Conservation (phyloP, 1,140 invertebrate genomes). For the Drosophila santomea region DNA sequence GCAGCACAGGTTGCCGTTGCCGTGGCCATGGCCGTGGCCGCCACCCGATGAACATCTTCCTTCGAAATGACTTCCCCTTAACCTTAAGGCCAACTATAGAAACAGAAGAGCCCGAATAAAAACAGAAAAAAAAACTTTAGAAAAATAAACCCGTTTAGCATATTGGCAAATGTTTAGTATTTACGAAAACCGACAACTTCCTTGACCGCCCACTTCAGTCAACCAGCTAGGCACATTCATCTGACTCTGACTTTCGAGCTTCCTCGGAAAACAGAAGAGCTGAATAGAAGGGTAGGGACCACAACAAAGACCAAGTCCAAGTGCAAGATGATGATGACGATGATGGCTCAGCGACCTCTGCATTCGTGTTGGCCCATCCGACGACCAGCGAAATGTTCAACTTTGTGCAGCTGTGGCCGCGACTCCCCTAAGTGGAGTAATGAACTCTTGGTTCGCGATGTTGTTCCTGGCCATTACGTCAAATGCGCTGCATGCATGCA, state of each 20-base stretch:
- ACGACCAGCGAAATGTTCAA: constrained; percentile 51
- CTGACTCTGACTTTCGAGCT: constrained; percentile 26
- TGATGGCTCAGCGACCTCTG: constrained; percentile 74
- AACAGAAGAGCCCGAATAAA: constrained; percentile 54
- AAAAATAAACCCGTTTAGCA: constrained; percentile 74
- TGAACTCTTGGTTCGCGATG: constrained; percentile 63
- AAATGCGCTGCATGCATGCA: constrained; percentile 58
- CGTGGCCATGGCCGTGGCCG: constrained; percentile 18
- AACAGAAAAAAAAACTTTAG: not conserved
- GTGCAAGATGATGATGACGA: constrained; percentile 33
- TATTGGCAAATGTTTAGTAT: constrained; percentile 77
- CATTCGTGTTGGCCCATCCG: constrained; percentile 13
- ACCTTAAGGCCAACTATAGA: constrained; percentile 70
- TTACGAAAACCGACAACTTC: constrained; percentile 70
- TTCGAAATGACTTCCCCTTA: constrained; percentile 67
- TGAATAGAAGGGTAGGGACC: constrained; percentile 20
- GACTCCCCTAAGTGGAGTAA: constrained; percentile 75
- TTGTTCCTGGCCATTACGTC: constrained; percentile 48
- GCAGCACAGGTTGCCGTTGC: constrained; percentile 46
- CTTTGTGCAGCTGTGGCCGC: constrained; percentile 67
- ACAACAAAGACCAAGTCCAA: constrained; percentile 18
- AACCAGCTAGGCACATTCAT: constrained; percentile 22
- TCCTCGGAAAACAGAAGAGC: constrained; percentile 40
- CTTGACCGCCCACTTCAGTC: constrained; percentile 77
- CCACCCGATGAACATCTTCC: constrained; percentile 71